These are phyloP conservation scores for Geophilus truncorum DNA, from an alignment of 2,888 invertebrate genomes.

Conservation along the genomic window DNA sequence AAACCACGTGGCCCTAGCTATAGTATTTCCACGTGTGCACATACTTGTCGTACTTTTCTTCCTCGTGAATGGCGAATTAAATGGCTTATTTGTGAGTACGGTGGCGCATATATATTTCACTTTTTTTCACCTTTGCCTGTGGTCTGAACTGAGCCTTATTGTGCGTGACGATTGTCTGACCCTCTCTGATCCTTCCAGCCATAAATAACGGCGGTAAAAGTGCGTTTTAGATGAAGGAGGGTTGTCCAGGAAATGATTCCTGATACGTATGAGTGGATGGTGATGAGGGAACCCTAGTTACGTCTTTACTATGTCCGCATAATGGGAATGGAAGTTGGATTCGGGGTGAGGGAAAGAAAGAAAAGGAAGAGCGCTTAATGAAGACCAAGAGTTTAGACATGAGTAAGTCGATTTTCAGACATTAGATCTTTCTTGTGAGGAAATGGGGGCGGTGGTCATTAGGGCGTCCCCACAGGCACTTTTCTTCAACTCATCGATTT, in stretches of 20 bases:
- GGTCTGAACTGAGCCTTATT: neutral
- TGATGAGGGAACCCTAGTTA: neutral
- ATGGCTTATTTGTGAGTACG: neutral
- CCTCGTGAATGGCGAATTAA: neutral
- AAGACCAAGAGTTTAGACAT: constrained; percentile 35
- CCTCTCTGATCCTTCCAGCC: neutral
- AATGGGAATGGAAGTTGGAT: neutral
- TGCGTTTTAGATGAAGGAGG: neutral
- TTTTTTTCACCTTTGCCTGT: neutral
- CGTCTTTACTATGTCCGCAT: neutral
- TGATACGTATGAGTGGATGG: constrained; percentile 22
- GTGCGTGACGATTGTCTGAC: constrained; percentile 23
- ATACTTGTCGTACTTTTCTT: neutral
- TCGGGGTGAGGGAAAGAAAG: neutral
- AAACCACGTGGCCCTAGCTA: neutral
- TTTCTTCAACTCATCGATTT: constrained; percentile 29
- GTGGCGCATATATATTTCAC: no score
- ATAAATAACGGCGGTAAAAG: neutral
- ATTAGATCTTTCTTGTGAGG: constrained; percentile 34
- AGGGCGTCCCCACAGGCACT: constrained; percentile 22
- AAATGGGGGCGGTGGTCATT: constrained; percentile 33
- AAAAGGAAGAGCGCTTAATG: constrained; percentile 26
- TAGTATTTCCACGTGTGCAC: neutral
- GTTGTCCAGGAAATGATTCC: constrained; percentile 15
- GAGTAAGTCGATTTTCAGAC: constrained; percentile 33